phyloP scores from a whole-genome alignment of 2,797 vertebrate species.

The Gymnoscopelus microlampas region DNA sequence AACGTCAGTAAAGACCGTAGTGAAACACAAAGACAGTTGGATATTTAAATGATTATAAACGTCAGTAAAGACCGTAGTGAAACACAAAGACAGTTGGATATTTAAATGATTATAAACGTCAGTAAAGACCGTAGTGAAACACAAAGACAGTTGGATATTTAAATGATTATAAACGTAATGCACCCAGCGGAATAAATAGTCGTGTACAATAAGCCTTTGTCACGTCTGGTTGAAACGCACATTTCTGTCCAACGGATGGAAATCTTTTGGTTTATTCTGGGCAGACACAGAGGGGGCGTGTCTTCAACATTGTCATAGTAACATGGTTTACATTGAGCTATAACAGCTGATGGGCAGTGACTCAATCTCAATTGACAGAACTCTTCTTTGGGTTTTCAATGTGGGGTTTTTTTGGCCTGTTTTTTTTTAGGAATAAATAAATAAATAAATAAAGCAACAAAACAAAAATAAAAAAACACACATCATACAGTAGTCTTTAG shows the following conservation, averaged over 20 bases:
- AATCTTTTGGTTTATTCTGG: background rate
- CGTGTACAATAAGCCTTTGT: background rate
- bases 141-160: too few relatives aligned
- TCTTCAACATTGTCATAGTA: too few relatives aligned
- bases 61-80: too few relatives aligned
- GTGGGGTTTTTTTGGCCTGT: background rate
- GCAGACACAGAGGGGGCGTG: too few relatives aligned
- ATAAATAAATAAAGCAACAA: constrained; percentile 23
- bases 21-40: too few relatives aligned
- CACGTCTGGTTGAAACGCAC: background rate
- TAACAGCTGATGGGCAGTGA: background rate
- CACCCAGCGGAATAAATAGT: background rate
- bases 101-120: background rate
- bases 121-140: background rate
- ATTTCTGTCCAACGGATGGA: background rate
- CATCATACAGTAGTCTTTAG: background rate
- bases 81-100: background rate
- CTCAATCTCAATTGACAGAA: background rate
- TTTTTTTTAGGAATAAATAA: background rate
- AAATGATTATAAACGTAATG: too few relatives aligned
- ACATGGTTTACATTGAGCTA: background rate
- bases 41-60: too few relatives aligned
- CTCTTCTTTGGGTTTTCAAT: constrained; percentile 7
- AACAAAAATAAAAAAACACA: background rate
- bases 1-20: too few relatives aligned